Evolutionary conservation across 2,797 vertebrate species (phyloP).

Genomic region (Mus minutoides): DNA sequence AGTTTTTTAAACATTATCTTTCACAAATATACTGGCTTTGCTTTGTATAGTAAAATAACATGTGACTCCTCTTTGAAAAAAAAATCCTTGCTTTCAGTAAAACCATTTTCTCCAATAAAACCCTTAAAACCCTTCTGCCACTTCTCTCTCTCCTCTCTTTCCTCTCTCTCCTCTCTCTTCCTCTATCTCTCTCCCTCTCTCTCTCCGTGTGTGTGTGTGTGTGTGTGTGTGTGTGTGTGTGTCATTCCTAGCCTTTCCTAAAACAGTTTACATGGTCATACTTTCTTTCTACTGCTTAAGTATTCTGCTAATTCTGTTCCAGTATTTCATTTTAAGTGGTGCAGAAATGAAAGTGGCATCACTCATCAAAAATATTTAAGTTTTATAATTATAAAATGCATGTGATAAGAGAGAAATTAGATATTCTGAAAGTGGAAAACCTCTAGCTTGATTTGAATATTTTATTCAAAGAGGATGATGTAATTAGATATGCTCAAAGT

Average conservation of each 20-base stretch:
- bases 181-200: too few species aligned
- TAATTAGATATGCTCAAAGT: neutral
- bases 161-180: too few species aligned
- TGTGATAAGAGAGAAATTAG: neutral
- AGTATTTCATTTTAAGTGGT: constrained; percentile 19
- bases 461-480: neutral
- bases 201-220: too few species aligned
- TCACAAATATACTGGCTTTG: neutral
- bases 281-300: neutral
- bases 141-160: too few species aligned
- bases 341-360: neutral
- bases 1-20: neutral
- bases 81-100: neutral
- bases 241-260: neutral
- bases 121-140: neutral
- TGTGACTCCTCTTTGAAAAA: neutral
- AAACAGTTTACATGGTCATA: neutral
- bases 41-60: neutral
- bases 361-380: neutral
- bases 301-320: neutral
- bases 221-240: neutral
- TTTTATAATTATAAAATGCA: neutral
- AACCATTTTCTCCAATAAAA: neutral
- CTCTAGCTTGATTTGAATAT: neutral
- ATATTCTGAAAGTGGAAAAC: neutral